phyloP scores from a whole-genome alignment of 64 coral and sea anemone species.

The Astreopora myriophthalma region DNA sequence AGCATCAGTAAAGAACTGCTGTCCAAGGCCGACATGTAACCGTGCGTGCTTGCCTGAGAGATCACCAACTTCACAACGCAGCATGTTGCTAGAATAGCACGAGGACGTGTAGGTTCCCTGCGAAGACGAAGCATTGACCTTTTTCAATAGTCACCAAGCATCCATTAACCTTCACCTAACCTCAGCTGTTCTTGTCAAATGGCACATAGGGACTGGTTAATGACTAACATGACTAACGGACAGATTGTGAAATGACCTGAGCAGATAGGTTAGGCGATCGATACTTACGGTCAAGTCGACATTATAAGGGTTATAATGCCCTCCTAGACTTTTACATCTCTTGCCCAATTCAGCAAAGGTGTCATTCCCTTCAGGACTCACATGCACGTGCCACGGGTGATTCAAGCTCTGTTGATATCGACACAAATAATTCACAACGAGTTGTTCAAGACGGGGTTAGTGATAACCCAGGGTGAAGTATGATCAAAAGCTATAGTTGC shows the following conservation, averaged over 20 bases:
- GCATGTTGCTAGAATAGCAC: slow-evolving; percentile 63
- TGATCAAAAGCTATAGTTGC: too few species aligned
- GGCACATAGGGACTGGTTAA: too few species aligned
- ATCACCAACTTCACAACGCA: slow-evolving; percentile 95
- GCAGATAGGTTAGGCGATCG: neutral
- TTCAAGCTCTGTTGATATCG: slow-evolving; percentile 67
- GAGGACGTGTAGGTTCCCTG: slow-evolving; percentile 85
- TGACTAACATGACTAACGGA: too few species aligned
- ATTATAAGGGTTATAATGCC: slow-evolving; percentile 90
- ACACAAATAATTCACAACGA: too few species aligned
- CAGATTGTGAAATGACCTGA: neutral
- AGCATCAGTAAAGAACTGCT: slow-evolving; percentile 72
- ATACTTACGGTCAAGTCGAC: slow-evolving; percentile 72
- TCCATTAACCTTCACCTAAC: too few species aligned
- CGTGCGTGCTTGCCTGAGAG: slow-evolving; percentile 71
- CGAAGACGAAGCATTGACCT: neutral
- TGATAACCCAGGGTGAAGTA: too few species aligned
- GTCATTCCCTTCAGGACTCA: slow-evolving; percentile 72
- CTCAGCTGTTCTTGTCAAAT: too few species aligned
- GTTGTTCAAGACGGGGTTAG: too few species aligned
- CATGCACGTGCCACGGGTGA: slow-evolving; percentile 97
- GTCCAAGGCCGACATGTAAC: slow-evolving; percentile 75
- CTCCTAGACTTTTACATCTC: slow-evolving; percentile 74
- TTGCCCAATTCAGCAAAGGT: slow-evolving; percentile 9
- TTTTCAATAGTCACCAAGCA: too few species aligned